Base-by-base conservation (phyloP, 2,797 vertebrate species). In the Neosilurus mollespiculum region DNA sequence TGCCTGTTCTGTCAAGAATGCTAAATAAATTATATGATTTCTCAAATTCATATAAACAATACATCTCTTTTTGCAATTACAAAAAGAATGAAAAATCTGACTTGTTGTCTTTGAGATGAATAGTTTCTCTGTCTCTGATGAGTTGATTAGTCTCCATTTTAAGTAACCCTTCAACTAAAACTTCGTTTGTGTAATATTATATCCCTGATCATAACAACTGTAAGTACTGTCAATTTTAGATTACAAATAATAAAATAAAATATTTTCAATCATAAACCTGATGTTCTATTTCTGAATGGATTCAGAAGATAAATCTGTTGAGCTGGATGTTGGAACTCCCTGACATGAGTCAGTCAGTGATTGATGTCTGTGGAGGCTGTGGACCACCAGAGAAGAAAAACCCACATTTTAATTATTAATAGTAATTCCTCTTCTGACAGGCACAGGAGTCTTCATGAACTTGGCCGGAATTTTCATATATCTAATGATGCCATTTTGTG, bases 41-140 rank as follows among this genome's bases (percentile, higher is more conserved):
- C 92, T 93, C 89, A 93, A 90, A 93, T 91, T 91, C 92, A 93
- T 30, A 91, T 93, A 92, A 92, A 88, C 89, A 87, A 86, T 90
- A 89, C 94, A 90, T 92, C 92, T 91, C 87, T 86, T 87, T 80
- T 85, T 84, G 80, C 88, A 88, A 89, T 88, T 86, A 69, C 88
- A 67, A 73, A 10, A 37, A 78, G n/a, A 64, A 78, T 12, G n/a
- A 8, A 65, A 65, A 79, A 65, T 30, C 18, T 1, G 1, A 37
- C 43, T 78, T 26, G 10, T 77, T 59, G 37, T 51, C 37, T 18
- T 20, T 58, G 53, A 70, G 79, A 11, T 43, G 4, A 43, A 43
- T 5, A 43, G 43, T 43, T 43, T 43, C 37, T 43, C 8, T 43
- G 43, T 43, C 43, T 43, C 43, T 43, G 43, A 43, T 43, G 43